Evolutionary conservation across 2,797 vertebrate genomes (phyloP).

Genomic region (Pseudochaenichthys georgianus): DNA sequence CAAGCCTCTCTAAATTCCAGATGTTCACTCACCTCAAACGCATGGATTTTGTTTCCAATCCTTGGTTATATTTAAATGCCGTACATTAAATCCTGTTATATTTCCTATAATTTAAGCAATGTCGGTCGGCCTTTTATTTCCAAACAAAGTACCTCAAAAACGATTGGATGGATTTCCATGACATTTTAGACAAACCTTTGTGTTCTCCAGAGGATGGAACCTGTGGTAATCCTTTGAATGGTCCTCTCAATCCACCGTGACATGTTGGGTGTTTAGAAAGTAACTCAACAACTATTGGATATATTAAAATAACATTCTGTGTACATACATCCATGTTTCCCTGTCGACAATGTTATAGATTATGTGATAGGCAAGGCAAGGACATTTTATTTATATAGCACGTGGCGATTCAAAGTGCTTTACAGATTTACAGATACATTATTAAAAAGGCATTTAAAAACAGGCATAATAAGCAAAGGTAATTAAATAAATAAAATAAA

Average conservation of each 20-base stretch:
- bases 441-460: no score
- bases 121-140: neutral
- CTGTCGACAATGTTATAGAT: no score
- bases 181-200: neutral
- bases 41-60: neutral
- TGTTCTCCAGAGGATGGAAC: neutral
- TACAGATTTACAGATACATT: no score
- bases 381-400: no score
- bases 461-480: no score
- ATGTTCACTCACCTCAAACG: neutral
- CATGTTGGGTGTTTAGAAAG: neutral
- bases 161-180: neutral
- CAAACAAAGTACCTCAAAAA: neutral
- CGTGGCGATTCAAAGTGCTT: no score
- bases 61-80: neutral
- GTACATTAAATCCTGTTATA: neutral
- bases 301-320: no score
- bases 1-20: conserved; percentile 12
- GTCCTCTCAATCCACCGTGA: neutral
- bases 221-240: no score
- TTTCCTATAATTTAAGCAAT: neutral
- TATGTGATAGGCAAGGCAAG: no score
- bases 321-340: no score
- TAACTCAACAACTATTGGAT: neutral
- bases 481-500: no score